Evolutionary conservation across 2,113 vertebrate genomes (phyloP), one percentile per base, ranked within the genome.

Genomic region (Bettongia penicillata): DNA sequence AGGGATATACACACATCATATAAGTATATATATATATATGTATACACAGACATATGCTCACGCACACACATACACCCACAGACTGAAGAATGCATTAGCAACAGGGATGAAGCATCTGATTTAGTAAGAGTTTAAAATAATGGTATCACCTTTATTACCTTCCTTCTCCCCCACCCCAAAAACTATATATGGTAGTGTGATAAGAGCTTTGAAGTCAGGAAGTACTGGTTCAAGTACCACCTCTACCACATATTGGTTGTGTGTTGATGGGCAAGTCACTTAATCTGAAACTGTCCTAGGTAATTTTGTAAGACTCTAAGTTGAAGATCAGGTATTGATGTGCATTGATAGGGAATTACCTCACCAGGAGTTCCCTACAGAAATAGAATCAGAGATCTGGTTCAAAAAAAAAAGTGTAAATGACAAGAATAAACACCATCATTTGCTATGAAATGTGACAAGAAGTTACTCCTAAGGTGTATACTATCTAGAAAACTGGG

Each of bases 401-500:
- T 43, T n/a, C 7, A 43, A 43, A 43, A 43, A 19, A 84, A 91
- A 77, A 50, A 48, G 26, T 92, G 26, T n/a, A 37, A 93, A 25
- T 91, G 51, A 89, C 51, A 12, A 31, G 43, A 90, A 49, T 49
- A 84, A 61, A 48, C 26, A 90, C 3, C 22, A 2, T 25, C 24
- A 1, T 95, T 52, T 89, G n/a, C n/a, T 43, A 43, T 43, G 19
- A 43, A 84, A 84, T 43, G 19, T 84, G 16, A 84, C 19, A 84
- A 68, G 55, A 95, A 93, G 92, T 2, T 89, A 10, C 51, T 93
- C n/a, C 28, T 8, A 92, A 43, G 90, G 52, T 14, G 5, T 52
- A 95, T 92, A 55, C 23, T 49, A 43, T 91, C 25, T 95, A 91
- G 28, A 93, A 95, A 89, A 89, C 91, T 24, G 11, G 50, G 19